phyloP scores from a whole-genome alignment of 2,888 invertebrate species.

The Hypomecis punctinalis region DNA sequence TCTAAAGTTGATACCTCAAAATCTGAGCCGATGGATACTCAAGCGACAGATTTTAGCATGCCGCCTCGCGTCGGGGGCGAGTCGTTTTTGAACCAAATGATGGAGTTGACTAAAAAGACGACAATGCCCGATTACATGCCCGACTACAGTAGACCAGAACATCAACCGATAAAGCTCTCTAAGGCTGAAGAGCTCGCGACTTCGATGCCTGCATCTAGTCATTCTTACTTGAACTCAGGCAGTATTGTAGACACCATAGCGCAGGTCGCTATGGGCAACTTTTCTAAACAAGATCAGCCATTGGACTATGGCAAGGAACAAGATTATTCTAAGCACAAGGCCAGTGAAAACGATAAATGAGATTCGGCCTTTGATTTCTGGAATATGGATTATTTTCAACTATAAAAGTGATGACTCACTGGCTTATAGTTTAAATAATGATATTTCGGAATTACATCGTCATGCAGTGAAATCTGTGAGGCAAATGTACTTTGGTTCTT shows the following conservation, averaged over 20 bases:
- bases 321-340: conserved; percentile 69
- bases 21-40: conserved; percentile 63
- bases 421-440: conserved; percentile 34
- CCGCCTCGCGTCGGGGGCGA: conserved; percentile 76
- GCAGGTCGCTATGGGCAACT: conserved; percentile 76
- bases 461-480: conserved; percentile 31
- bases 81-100: conserved; percentile 82
- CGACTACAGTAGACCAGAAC: conserved; percentile 63
- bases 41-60: conserved; percentile 78
- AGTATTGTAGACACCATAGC: conserved; percentile 76
- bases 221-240: conserved; percentile 71
- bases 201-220: conserved; percentile 78
- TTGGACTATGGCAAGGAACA: conserved; percentile 75
- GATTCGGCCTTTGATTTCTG: conserved; percentile 46
- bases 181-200: conserved; percentile 83
- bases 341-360: conserved; percentile 64
- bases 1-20: conserved; percentile 82
- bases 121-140: conserved; percentile 80
- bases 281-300: conserved; percentile 73
- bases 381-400: conserved; percentile 45
- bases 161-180: conserved; percentile 85
- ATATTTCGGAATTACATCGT: conserved; percentile 23
- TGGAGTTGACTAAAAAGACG: conserved; percentile 81
- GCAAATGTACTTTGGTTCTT: conserved; percentile 28
- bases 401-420: conserved; percentile 35